phyloP scores from a whole-genome alignment of 2,797 vertebrate species.

The Coluber constrictor region DNA sequence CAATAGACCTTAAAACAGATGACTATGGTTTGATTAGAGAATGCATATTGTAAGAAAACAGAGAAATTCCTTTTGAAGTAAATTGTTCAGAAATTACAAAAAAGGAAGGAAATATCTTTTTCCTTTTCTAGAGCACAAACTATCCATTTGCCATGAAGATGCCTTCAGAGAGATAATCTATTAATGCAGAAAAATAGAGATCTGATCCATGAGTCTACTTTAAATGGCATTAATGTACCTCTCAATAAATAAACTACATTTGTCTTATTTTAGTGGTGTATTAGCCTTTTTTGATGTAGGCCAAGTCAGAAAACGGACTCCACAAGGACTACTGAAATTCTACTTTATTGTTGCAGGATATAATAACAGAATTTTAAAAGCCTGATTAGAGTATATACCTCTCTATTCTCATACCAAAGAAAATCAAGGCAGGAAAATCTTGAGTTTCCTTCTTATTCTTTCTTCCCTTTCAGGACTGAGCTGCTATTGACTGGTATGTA shows the following conservation, averaged over 20 bases:
- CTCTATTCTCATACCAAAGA: background rate
- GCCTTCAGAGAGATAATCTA: background rate
- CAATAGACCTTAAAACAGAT: rapidly evolving
- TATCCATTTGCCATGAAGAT: background rate
- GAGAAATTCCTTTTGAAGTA: background rate
- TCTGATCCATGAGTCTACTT: background rate
- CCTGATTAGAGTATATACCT: background rate
- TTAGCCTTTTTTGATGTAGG: background rate
- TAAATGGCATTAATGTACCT: background rate
- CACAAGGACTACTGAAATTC: background rate
- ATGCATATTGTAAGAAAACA: background rate
- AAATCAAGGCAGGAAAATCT: background rate
- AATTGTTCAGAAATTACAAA: background rate
- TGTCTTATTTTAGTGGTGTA: background rate
- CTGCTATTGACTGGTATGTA: background rate
- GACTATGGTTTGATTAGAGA: background rate
- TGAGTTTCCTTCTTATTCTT: background rate
- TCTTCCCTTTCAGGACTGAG: background rate
- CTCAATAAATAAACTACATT: background rate
- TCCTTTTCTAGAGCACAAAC: background rate
- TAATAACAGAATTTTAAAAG: background rate
- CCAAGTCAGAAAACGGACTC: background rate
- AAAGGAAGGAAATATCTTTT: background rate
- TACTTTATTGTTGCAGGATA: background rate
- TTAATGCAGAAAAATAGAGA: background rate